These are phyloP conservation scores for Halcyon smyrnensis DNA, from an alignment of 2,797 vertebrate species.

Conservation along the genomic window DNA sequence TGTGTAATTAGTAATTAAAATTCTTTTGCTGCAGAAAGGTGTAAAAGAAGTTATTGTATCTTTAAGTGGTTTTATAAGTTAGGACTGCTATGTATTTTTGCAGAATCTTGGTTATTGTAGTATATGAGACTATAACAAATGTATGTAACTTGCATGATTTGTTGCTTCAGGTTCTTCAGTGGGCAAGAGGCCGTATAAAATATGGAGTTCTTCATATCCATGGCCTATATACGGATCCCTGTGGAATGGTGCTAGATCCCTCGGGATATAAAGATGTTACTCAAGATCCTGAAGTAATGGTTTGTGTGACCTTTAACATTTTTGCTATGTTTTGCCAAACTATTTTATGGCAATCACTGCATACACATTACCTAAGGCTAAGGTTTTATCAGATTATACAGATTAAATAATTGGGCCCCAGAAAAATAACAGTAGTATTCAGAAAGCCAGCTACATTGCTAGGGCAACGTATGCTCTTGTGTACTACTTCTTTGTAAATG, in stretches of 20 bases:
- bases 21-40: background rate
- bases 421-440: background rate
- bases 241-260: conserved; percentile 79
- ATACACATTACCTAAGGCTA: background rate
- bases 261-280: conserved; percentile 79
- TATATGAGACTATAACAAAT: background rate
- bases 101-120: background rate
- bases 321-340: background rate
- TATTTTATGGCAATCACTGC: background rate
- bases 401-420: background rate
- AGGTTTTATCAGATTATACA: background rate
- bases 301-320: conserved; percentile 4
- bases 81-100: background rate
- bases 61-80: background rate
- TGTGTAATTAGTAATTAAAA: background rate
- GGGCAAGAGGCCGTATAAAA: conserved; percentile 72
- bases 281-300: conserved; percentile 81
- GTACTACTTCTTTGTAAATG: background rate
- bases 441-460: background rate
- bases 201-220: conserved; percentile 80
- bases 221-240: conserved; percentile 78
- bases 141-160: background rate
- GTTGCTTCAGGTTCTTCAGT: conserved; percentile 77
- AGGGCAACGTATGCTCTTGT: background rate
- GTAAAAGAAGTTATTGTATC: background rate